Percentiles rank a stretch among this genome's conserved stretches.
Evolutionary conservation across 2,888 invertebrate species (phyloP).

Genomic region (Syrphus vitripennis): DNA sequence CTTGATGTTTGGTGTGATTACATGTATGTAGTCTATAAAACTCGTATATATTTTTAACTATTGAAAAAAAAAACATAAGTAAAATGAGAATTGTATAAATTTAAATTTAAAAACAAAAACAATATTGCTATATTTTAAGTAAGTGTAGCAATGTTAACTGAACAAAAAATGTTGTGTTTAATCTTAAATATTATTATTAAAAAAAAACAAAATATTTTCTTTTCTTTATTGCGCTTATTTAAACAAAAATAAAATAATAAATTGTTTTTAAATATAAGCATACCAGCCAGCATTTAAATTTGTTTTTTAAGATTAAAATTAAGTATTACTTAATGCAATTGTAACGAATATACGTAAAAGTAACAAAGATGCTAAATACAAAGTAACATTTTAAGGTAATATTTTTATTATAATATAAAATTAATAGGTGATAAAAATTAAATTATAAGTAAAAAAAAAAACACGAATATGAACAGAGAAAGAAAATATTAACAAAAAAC

Average conservation of each 20-base stretch:
- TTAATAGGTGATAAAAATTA: constrained; percentile 62
- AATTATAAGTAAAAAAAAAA: constrained; percentile 23
- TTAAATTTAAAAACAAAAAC: constrained; percentile 2
- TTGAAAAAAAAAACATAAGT: constrained; percentile 15
- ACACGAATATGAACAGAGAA: constrained; percentile 15
- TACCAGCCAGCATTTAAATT: constrained; percentile 38
- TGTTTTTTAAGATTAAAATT: constrained; percentile 17
- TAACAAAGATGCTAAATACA: constrained; percentile 60
- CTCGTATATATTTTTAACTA: constrained; percentile 40
- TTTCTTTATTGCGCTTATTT: constrained; percentile 54
- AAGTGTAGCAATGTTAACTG: constrained; percentile 9
- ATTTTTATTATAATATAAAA: constrained; percentile 54
- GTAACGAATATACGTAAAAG: constrained; percentile 71
- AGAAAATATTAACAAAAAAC: constrained; percentile 14
- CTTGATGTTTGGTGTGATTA: constrained; percentile 56
- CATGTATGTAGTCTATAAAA: constrained; percentile 58
- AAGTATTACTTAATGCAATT: constrained; percentile 56
- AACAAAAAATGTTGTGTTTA: constrained; percentile 60
- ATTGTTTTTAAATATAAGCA: constrained; percentile 28
- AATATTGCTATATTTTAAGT: constrained; percentile 19
- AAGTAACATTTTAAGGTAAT: constrained; percentile 52
- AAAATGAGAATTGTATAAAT: constrained; percentile 31
- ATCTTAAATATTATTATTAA: constrained; percentile 51
- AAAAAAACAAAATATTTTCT: constrained; percentile 28
- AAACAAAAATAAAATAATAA: neutral